These are phyloP conservation scores for Thyatira batis DNA, from an alignment of 2,888 invertebrate species.

Conservation along the genomic window DNA sequence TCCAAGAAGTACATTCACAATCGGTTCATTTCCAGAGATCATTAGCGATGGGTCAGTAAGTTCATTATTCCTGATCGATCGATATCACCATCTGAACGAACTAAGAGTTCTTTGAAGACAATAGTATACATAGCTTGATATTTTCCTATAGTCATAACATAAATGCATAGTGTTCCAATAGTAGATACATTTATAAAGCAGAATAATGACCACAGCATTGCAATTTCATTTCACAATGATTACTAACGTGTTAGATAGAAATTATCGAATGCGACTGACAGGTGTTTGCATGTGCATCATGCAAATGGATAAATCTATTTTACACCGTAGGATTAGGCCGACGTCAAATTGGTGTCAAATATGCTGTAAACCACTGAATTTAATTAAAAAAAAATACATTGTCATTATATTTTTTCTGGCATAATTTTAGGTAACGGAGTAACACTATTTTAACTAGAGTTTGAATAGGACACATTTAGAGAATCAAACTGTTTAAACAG, in stretches of 20 bases:
- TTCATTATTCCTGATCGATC: conserved; percentile 38
- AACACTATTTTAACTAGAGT: too few species aligned
- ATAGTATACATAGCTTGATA: conserved; percentile 27
- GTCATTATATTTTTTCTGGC: too few species aligned
- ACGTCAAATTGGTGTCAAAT: background rate
- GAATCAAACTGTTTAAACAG: too few species aligned
- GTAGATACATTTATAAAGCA: background rate
- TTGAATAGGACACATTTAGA: too few species aligned
- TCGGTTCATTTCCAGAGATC: conserved; percentile 13
- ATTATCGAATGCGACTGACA: background rate
- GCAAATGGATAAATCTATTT: background rate
- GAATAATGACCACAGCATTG: background rate
- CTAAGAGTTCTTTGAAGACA: conserved; percentile 25
- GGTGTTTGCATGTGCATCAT: background rate
- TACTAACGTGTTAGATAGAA: background rate
- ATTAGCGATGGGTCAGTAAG: conserved; percentile 29
- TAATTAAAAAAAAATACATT: too few species aligned
- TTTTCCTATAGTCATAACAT: conserved; percentile 20
- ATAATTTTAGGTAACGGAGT: too few species aligned
- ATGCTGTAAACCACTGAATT: too few species aligned
- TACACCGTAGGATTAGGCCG: background rate
- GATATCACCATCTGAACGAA: conserved; percentile 29
- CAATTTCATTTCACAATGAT: background rate
- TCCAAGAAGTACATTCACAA: background rate
- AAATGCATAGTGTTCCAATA: background rate